Evolutionary conservation across 2,113 vertebrate species (phyloP), one percentile per base, ranked within the genome.

Genomic region (Hylia prasina): DNA sequence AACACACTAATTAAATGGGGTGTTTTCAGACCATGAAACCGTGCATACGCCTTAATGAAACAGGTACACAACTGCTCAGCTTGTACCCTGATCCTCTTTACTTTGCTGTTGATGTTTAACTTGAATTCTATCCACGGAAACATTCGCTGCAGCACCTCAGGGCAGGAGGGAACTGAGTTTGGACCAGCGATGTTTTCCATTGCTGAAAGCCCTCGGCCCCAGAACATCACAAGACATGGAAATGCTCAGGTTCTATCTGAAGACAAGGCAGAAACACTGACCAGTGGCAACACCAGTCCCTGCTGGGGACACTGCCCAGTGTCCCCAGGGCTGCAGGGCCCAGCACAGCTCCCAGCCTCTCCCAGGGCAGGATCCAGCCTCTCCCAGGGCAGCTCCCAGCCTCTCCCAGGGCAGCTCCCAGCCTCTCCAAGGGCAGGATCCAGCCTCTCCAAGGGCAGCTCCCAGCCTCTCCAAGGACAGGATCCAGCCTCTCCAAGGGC

Each of bases 21-120:
- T 35, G 79, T 57, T 68, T 70, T 60, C 39, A 71, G 64, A 48
- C 33, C 11, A 23, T 21, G 10, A 39, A 85, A 33, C 66, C 13
- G 7, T 14, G 13, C 15, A 16, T 14, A 2, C 28, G 42, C 79
- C 47, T 48, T 50, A 69, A 40, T 1, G 5, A 64, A 77, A 56
- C 27, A 80, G 54, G 39, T 37, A 42, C 6, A 3, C 6, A 24
- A 20, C 22, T 7, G 21, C 77, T 65, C 75, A 33, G 5, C 30
- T 13, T 50, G 40, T 11, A 45, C 48, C 63, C 54, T 12, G 37
- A 39, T 42, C 54, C 73, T 56, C 68, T 70, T n/a, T 15, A 24
- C 61, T 87, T 57, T 54, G 79, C 56, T 76, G 48, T 66, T 81
- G 87, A 71, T 87, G 44, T 83, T 94, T 92, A 82, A 92, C 79